Evolutionary conservation across 2,888 invertebrate species (phyloP), one percentile per base, ranked within the genome.

Genomic region (Drosophila incognita): DNA sequence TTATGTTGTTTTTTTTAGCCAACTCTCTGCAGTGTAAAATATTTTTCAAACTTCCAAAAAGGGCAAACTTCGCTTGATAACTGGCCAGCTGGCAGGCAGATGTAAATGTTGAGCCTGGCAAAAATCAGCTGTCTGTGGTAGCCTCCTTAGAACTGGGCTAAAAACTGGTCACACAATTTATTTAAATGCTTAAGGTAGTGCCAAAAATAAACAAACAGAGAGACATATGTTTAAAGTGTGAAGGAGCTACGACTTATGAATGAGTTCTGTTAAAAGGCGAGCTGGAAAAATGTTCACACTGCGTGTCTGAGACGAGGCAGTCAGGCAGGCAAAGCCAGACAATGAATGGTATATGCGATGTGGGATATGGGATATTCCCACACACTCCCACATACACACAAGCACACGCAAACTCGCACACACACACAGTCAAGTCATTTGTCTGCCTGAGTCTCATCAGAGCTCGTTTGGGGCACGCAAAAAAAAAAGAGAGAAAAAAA

Each of bases 361-460:
- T 7, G 46, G 21, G 21, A 46, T 15, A 46, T 4, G 21, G 15
- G 7, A 46, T 15, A 46, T 8, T 63, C 36, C 21, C 52, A 53
- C 40, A 35, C 52, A 53, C 54, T 81, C 81, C 69, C 58, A 40
- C 63, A 68, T 13, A 70, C 53, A 65, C 33, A 33, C 33, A 33
- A 33, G 0, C 33, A 33, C 33, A 33, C 31, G 8, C 52, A 67
- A 38, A 51, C 61, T 59, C 68, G 67, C 24, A 33, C 56, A 13
- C 57, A 46, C 52, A 46, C 42, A 56, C 46, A 80, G 87, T 82
- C 72, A 74, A 87, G 87, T 89, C 87, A 87, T 87, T 87, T 87
- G 90, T 87, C 90, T 87, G 81, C 75, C 63, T 52, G 70, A 74
- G 46, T 66, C 80, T 75, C 81, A 82, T 81, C 76, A 72, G 63